These are phyloP conservation scores for Melanotaenia pygmaea DNA, from an alignment of 2,797 vertebrate genomes.

Conservation along the genomic window DNA sequence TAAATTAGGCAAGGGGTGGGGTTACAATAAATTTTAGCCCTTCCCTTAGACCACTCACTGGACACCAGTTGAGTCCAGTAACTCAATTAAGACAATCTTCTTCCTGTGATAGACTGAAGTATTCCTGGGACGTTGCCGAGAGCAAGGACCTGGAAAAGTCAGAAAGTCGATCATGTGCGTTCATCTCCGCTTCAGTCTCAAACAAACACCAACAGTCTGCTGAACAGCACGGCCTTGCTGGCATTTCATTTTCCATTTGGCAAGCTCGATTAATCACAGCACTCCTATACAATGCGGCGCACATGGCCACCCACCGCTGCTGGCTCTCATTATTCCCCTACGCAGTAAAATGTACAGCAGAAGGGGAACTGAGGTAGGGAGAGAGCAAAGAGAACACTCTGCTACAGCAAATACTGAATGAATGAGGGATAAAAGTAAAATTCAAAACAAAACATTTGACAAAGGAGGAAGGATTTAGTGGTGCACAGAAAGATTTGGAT, in stretches of 20 bases:
- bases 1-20: conserved; percentile 27
- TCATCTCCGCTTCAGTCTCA: conserved; percentile 58
- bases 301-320: conserved; percentile 67
- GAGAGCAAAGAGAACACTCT: conserved; percentile 22
- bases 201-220: conserved; percentile 66
- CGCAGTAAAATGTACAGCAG: conserved; percentile 49
- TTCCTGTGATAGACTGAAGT: conserved; percentile 52
- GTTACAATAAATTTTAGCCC: conserved; percentile 44
- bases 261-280: conserved; percentile 83
- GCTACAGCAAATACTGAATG: conserved; percentile 6
- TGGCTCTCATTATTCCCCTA: conserved; percentile 67
- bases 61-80: conserved; percentile 47
- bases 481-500: conserved; percentile 53
- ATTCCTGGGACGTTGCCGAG: conserved; percentile 49
- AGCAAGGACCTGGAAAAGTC: conserved; percentile 67
- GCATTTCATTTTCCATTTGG: conserved; percentile 81
- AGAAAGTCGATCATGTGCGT: conserved; percentile 65
- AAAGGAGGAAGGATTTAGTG: conserved; percentile 18
- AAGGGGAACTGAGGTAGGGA: conserved; percentile 29
- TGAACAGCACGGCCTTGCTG: conserved; percentile 65
- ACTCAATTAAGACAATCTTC: conserved; percentile 70
- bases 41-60: conserved; percentile 38
- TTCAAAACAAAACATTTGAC: conserved; percentile 14
- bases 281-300: conserved; percentile 68
- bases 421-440: conserved; percentile 31